Percentiles rank a stretch among this genome's conserved stretches.
These are phyloP conservation scores for Myotis vivesi DNA, from an alignment of 2,797 vertebrate species.

Conservation along the genomic window DNA sequence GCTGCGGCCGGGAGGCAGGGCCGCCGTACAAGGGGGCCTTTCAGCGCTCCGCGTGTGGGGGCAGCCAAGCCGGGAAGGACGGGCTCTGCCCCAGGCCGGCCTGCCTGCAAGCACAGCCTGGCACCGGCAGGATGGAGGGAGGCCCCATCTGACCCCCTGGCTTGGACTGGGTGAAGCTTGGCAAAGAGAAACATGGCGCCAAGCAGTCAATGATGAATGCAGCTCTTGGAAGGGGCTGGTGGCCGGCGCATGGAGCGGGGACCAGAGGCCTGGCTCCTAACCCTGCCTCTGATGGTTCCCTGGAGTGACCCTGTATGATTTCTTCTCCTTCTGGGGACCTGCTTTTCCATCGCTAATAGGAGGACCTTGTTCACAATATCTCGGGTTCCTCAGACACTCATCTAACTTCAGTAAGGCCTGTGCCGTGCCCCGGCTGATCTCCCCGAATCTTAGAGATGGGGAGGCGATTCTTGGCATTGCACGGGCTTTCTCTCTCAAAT, in stretches of 20 bases:
- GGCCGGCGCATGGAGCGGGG: rapidly evolving
- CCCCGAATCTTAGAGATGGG: background rate
- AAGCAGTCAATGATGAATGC: background rate
- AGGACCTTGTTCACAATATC: background rate
- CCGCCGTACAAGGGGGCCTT: constrained; percentile 67
- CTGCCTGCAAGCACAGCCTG: background rate
- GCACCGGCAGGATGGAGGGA: background rate
- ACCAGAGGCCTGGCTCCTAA: background rate
- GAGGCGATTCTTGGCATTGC: background rate
- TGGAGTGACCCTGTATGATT: background rate
- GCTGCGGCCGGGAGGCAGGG: constrained; percentile 3
- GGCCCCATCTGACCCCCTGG: background rate
- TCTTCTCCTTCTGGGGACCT: background rate
- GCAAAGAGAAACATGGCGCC: background rate
- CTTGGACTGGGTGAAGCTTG: background rate
- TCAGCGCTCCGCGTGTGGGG: background rate
- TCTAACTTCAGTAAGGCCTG: background rate
- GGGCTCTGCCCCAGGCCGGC: background rate
- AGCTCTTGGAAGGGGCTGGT: background rate
- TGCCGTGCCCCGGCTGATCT: background rate
- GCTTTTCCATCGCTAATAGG: background rate
- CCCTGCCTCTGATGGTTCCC: background rate
- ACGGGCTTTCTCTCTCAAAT: background rate
- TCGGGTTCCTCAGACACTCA: rapidly evolving
- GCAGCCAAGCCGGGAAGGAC: background rate